Percentiles rank a stretch among this genome's conserved stretches.
Conservation (phyloP, 2,113 vertebrate genomes). For the Lethenteron camtschaticum region DNA sequence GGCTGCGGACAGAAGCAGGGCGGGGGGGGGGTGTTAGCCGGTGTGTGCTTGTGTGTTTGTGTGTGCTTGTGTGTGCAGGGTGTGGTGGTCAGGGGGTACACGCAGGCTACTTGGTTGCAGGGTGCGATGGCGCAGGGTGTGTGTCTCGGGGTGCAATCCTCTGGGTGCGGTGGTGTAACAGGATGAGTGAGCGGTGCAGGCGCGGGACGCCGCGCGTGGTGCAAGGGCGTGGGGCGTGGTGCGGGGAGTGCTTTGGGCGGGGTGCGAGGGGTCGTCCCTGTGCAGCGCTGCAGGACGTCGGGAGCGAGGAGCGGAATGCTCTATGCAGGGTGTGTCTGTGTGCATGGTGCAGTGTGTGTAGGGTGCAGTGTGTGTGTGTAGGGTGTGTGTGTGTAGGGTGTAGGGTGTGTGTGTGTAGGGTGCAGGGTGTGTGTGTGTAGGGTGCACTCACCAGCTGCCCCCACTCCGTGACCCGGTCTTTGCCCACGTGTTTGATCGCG, state of each 20-base stretch:
- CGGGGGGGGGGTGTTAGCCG: neutral
- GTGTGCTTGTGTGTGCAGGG: neutral
- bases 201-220: too few species aligned
- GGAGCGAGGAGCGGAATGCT: neutral
- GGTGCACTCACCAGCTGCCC: conserved; percentile 51
- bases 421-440: neutral
- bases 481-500: conserved; percentile 72
- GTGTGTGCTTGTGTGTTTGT: too few species aligned
- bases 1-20: conserved; percentile 13
- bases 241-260: too few species aligned
- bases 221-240: too few species aligned
- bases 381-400: conserved; percentile 3
- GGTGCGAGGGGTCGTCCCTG: neutral
- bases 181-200: too few species aligned
- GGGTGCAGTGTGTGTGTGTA: too few species aligned
- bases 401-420: neutral
- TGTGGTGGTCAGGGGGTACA: too few species aligned
- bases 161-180: too few species aligned
- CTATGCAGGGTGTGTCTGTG: neutral
- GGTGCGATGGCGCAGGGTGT: too few species aligned
- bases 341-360: neutral
- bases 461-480: conserved; percentile 79
- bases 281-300: neutral
- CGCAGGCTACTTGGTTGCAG: too few species aligned
- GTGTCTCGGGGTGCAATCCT: too few species aligned